Base-by-base conservation (phyloP, 2,888 invertebrate genomes). In the Tetramorium bicarinatum region DNA sequence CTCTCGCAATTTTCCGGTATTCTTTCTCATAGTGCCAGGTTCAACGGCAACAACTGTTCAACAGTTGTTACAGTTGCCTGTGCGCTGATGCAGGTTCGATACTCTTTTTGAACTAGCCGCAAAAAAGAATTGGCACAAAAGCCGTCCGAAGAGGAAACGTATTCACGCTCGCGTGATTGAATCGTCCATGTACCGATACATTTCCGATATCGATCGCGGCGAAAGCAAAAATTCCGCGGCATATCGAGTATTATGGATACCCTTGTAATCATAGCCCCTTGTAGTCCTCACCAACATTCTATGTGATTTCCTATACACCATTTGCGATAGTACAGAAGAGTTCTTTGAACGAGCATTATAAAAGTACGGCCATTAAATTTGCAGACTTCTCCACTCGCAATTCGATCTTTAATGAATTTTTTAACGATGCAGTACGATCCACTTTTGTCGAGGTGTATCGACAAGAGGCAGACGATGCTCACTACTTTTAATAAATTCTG, bases 1-100 rank as follows among this genome's bases (percentile, higher is more conserved):
- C 41, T 4, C 66, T 77, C 77, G 66, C 29, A 41, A 79, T 80
- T 80, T 80, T 59, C 38, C 71, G 59, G n/a, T 59, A 71, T 80
- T 71, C 79, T 80, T 71, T 80, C 69, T 69, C 77, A 54, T 13
- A 18, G 47, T 25, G 71, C 71, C 47, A 69, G 69, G 21, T 69
- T 79, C 69, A 69, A 44, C 71, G 83, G 83, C 86, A 86, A 79
- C 88, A 86, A 86, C 86, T 86, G 87, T 87, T 86, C 88, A 88
- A 87, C 88, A 76, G 80, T 67, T 52, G 82, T 80, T 81, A 83
- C 87, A 85, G 80, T 75, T 49, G 61, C 38, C 76, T 52, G 69
- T 67, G 56, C 56, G 59, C 38, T 79, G 86, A 85, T 86, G 87
- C 80, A 83, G 77, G 74, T 79, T 86, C 84, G 82, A 86, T 86